Evolutionary conservation across 2,888 invertebrate genomes (phyloP), one percentile per base, ranked within the genome.

Genomic region (Tupiocoris notatus): DNA sequence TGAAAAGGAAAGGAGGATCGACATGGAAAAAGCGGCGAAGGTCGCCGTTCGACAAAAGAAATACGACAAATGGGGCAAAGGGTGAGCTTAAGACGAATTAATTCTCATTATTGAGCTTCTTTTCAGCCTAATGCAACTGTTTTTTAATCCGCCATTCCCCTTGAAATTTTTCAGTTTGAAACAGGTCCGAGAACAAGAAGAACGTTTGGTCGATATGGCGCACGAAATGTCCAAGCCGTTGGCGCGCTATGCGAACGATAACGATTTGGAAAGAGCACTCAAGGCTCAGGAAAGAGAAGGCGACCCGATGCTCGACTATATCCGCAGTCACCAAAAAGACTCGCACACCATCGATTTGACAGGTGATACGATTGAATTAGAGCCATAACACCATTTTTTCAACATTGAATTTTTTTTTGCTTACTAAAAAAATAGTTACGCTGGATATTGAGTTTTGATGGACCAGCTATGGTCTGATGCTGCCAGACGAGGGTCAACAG

Each of bases 251-350:
- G 90, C 89, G 1, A 92, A 94, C 81, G 98, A 99, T 83, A 88
- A 87, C 22, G 98, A 98, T 84, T 85, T 98, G 81, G 97, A 99
- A 81, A 86, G 86, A 1, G 87, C 89, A 81, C 84, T 96, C 39
- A 90, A 89, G 73, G 88, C 90, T 2, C 87, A 90, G 78, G 91
- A 94, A 80, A 86, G 93, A 75, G 91, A 89, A 0, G 98, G 94
- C 0, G 98, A 99, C 86, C 98, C 98, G 0, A 98, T 98, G 98
- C 84, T 96, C 76, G 88, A 89, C 64, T 97, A 95, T 81, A 91
- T 98, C 24, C 87, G 88, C 73, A 88, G 89, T 81, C 92, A 93
- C 82, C 89, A 89, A 81, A 89, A 88, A 79, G 83, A 87, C 0
- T 82, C 87, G 0, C 76, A 76, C 24, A 23, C 63, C 12, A 64